phyloP scores from a whole-genome alignment of 1,140 invertebrate genomes.

The Caenorhabditis tropicalis region DNA sequence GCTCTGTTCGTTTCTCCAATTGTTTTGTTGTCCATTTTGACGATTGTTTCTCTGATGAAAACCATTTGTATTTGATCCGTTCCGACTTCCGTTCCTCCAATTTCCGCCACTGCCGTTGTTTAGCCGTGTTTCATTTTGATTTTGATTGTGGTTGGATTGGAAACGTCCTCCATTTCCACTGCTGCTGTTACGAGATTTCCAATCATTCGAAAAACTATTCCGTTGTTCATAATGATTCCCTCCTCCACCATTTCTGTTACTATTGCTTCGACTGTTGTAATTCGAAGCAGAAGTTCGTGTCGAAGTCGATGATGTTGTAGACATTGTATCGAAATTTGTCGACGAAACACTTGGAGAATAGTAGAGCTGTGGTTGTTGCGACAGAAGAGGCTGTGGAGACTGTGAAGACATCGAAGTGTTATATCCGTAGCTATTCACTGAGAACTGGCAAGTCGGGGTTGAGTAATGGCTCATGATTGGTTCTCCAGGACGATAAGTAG shows the following conservation, averaged over 20 bases:
- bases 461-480: constrained; percentile 24
- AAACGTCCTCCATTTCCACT: background rate
- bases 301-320: background rate
- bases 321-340: background rate
- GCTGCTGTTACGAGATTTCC: background rate
- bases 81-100: background rate
- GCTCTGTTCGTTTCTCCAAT: background rate
- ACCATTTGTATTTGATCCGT: background rate
- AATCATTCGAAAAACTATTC: constrained; percentile 9
- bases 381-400: background rate
- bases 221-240: background rate
- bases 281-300: constrained; percentile 1
- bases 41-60: background rate
- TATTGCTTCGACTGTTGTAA: background rate
- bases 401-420: background rate
- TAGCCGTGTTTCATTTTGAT: background rate
- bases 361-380: background rate
- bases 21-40: constrained; percentile 8
- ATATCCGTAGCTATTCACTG: background rate
- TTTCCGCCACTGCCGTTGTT: background rate
- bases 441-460: background rate
- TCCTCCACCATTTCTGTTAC: background rate
- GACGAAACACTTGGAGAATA: background rate
- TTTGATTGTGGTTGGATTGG: background rate
- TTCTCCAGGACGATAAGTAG: constrained; percentile 55